Evolutionary conservation across 2,113 vertebrate genomes (phyloP).

Genomic region (Stictonetta naevosa): DNA sequence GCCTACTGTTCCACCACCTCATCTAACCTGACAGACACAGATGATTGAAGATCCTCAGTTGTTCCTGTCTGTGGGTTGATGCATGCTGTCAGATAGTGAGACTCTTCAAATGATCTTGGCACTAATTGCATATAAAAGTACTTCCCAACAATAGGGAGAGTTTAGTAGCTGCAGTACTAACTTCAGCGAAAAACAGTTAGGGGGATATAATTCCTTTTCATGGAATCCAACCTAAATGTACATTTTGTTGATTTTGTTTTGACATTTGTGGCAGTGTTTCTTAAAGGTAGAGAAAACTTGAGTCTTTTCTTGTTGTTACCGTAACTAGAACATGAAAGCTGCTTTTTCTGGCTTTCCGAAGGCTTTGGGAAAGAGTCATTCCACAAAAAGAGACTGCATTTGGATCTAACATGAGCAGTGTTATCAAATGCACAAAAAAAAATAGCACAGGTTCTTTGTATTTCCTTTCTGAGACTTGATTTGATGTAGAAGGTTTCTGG

Average conservation of each 20-base stretch:
- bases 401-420: constrained; percentile 6
- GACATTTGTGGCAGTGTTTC: background rate
- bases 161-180: background rate
- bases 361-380: background rate
- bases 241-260: constrained; percentile 42
- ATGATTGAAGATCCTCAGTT: background rate
- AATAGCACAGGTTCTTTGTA: constrained; percentile 36
- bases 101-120: background rate
- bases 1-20: background rate
- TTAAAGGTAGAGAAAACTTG: background rate
- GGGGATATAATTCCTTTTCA: background rate
- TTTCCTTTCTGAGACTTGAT: constrained; percentile 39
- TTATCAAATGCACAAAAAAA: constrained; percentile 42
- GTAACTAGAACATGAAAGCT: background rate
- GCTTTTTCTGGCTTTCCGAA: constrained; percentile 31
- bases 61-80: background rate
- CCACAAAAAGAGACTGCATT: background rate
- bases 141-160: background rate
- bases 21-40: background rate
- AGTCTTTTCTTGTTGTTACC: background rate
- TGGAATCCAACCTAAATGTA: background rate
- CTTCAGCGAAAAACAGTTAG: background rate
- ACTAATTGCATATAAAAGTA: constrained; percentile 15
- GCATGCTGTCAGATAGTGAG: background rate
- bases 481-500: constrained; percentile 61